Conservation (phyloP, 1,140 invertebrate species). For the Linepithema humile region DNA sequence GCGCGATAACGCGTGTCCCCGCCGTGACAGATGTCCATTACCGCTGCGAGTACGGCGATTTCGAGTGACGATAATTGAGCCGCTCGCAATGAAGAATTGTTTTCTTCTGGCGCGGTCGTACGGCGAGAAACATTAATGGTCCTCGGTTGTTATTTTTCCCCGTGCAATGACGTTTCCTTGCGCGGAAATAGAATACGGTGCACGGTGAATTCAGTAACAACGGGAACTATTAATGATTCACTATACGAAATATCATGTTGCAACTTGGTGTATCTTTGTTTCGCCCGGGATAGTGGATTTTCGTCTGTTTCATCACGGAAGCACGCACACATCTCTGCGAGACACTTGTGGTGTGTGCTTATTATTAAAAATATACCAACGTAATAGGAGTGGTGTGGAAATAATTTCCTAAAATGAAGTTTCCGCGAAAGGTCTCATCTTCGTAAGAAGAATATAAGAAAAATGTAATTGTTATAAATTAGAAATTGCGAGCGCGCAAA, state of each 20-base stretch:
- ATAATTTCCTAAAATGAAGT: no score
- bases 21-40: slow-evolving; percentile 53
- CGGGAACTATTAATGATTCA: slow-evolving; percentile 42
- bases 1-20: slow-evolving; percentile 44
- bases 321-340: no score
- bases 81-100: slow-evolving; percentile 21
- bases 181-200: slow-evolving; percentile 12
- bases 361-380: neutral
- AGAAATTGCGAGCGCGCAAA: neutral
- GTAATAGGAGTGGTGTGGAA: neutral
- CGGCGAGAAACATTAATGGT: slow-evolving; percentile 33
- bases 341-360: neutral
- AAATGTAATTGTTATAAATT: neutral
- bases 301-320: no score
- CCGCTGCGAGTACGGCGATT: slow-evolving; percentile 44
- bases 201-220: neutral
- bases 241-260: slow-evolving; percentile 25
- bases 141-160: slow-evolving; percentile 15
- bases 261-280: slow-evolving; percentile 6
- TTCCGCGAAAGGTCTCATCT: neutral
- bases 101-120: neutral
- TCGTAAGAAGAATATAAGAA: neutral
- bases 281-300: slow-evolving; percentile 9
- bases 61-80: slow-evolving; percentile 46
- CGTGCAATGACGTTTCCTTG: neutral